Conservation (phyloP, 2,113 vertebrate species). For the Pycnonotus jocosus region DNA sequence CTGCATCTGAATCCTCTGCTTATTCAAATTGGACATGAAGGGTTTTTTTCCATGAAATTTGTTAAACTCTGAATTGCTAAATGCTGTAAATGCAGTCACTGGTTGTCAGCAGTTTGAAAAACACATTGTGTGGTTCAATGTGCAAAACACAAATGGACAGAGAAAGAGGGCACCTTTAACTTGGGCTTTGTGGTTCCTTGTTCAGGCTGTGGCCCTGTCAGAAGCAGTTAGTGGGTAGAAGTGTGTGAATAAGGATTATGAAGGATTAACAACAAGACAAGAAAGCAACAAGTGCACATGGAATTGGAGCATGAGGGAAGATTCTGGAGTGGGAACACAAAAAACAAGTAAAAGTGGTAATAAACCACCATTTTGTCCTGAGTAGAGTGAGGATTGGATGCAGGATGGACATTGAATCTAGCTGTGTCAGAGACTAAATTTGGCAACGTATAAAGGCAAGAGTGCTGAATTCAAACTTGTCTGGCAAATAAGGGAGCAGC, state of each 20-base stretch:
- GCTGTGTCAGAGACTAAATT: neutral
- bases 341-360: neutral
- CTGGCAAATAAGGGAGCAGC: neutral
- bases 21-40: neutral
- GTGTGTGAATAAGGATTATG: neutral
- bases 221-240: neutral
- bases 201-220: neutral
- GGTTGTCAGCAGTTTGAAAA: neutral
- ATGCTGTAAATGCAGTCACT: neutral
- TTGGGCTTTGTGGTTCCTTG: neutral
- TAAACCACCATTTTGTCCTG: neutral
- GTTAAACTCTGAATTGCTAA: neutral
- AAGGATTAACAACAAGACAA: neutral
- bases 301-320: neutral
- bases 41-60: neutral
- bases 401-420: neutral
- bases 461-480: neutral
- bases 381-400: neutral
- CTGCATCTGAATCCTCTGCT: neutral
- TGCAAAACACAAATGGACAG: neutral
- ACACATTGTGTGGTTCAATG: neutral
- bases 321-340: neutral
- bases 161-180: neutral
- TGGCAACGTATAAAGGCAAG: neutral
- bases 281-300: neutral